A percentile compares a stretch with the other conserved stretches of the same genome.
These are phyloP conservation scores for Lysiphlebus fabarum DNA, from an alignment of 1,140 invertebrate genomes.

Conservation along the genomic window DNA sequence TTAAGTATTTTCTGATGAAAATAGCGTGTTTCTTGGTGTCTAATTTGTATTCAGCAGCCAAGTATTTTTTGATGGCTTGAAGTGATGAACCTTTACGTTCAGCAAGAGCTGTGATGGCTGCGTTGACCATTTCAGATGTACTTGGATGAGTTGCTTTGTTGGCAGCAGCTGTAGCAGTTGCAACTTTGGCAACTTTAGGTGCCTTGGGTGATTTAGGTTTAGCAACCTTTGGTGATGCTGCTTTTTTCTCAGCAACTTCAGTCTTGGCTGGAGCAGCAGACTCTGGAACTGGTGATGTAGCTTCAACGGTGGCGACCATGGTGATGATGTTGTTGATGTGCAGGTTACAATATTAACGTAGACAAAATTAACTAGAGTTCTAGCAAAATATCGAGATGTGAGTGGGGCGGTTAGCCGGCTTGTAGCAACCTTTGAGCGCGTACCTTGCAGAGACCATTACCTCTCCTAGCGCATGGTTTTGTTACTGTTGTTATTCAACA, in stretches of 20 bases:
- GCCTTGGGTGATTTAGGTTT: slow-evolving; percentile 47
- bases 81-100: slow-evolving; percentile 61
- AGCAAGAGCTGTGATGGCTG: slow-evolving; percentile 60
- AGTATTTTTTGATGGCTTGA: slow-evolving; percentile 65
- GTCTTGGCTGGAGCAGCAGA: slow-evolving; percentile 1
- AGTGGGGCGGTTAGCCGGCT: not conserved
- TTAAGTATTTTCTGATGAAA: slow-evolving; percentile 62
- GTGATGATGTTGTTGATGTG: not conserved
- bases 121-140: slow-evolving; percentile 58
- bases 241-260: slow-evolving; percentile 13
- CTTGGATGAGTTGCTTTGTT: slow-evolving; percentile 47
- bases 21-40: slow-evolving; percentile 59
- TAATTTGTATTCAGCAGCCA: slow-evolving; percentile 58
- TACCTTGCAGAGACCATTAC: not conserved
- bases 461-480: too few relatives aligned
- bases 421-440: too few relatives aligned
- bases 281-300: not conserved
- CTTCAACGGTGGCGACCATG: not conserved
- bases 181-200: too few relatives aligned
- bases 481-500: too few relatives aligned
- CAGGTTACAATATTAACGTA: too few relatives aligned
- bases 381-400: not conserved
- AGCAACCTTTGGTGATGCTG: slow-evolving; percentile 27
- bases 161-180: slow-evolving; percentile 26
- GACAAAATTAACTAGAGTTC: too few relatives aligned